These are phyloP conservation scores for Andrena chrysosceles DNA, from an alignment of 2,888 invertebrate species.

Conservation along the genomic window DNA sequence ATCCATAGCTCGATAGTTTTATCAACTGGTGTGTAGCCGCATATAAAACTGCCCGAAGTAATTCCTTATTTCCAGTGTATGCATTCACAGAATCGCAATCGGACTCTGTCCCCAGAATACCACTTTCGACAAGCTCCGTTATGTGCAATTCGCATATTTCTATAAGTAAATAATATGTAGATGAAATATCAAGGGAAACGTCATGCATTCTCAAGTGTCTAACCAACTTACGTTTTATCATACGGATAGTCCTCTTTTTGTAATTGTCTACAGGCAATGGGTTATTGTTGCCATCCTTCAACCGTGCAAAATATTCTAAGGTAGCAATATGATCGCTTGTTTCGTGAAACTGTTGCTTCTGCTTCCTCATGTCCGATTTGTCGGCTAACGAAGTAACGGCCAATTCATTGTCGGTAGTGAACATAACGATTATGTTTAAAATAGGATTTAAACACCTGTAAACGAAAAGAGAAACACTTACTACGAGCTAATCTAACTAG, in stretches of 20 bases:
- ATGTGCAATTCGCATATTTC: conserved; percentile 87
- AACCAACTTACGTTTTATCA: neutral
- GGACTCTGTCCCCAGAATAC: conserved; percentile 77
- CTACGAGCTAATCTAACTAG: conserved; percentile 59
- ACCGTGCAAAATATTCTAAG: conserved; percentile 87
- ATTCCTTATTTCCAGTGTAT: conserved; percentile 83
- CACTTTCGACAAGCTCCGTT: conserved; percentile 86
- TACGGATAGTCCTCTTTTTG: neutral
- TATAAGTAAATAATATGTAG: conserved; percentile 76
- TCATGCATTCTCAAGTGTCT: neutral
- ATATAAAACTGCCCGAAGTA: conserved; percentile 87
- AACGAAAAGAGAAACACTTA: neutral
- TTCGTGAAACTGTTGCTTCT: conserved; percentile 86
- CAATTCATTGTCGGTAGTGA: conserved; percentile 86
- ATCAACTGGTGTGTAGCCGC: conserved; percentile 87
- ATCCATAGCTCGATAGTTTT: conserved; percentile 85
- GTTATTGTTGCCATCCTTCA: conserved; percentile 51
- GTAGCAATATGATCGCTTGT: conserved; percentile 89
- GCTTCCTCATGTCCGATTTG: conserved; percentile 85
- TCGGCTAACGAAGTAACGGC: conserved; percentile 86
- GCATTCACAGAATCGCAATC: neutral
- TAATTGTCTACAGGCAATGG: rapidly evolving
- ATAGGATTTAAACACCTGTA: conserved; percentile 86
- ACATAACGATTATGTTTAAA: conserved; percentile 85
- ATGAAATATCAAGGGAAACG: neutral